Evolutionary conservation across 2,797 vertebrate species (phyloP).

Genomic region (Petrocephalus schoutedeni): DNA sequence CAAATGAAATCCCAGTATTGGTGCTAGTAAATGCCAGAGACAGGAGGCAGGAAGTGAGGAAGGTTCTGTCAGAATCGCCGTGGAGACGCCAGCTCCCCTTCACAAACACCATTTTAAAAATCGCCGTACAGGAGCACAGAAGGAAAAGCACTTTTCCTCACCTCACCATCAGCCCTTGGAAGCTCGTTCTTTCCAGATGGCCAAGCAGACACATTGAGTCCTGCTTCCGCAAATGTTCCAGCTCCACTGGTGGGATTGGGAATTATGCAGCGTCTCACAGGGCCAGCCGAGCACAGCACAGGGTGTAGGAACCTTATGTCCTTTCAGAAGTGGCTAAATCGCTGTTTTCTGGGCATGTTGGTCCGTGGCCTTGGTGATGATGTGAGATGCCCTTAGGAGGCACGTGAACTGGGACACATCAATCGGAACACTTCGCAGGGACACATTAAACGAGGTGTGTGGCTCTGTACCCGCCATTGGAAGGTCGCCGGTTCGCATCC

Average conservation of each 20-base stretch:
- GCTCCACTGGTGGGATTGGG: slow-evolving; percentile 52
- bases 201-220: slow-evolving; percentile 52
- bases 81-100: slow-evolving; percentile 33
- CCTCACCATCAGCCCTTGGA: slow-evolving; percentile 58
- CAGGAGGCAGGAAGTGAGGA: slow-evolving; percentile 21
- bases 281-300: slow-evolving; percentile 50
- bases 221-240: slow-evolving; percentile 54
- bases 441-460: background rate
- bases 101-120: slow-evolving; percentile 54
- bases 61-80: background rate
- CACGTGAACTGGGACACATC: slow-evolving; percentile 19
- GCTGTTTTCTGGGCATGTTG: slow-evolving; percentile 42
- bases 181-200: slow-evolving; percentile 68
- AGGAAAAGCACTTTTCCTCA: slow-evolving; percentile 69
- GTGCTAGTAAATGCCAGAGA: slow-evolving; percentile 37
- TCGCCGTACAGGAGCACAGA: slow-evolving; percentile 52
- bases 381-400: slow-evolving; percentile 11
- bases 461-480: background rate
- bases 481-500: background rate
- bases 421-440: background rate
- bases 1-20: slow-evolving; percentile 29
- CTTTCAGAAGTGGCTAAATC: slow-evolving; percentile 45
- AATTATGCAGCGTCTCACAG: slow-evolving; percentile 43
- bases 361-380: slow-evolving; percentile 31
- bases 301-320: slow-evolving; percentile 44